A percentile compares a stretch with the other conserved stretches of the same genome.
These are phyloP conservation scores for Perca fluviatilis DNA, from an alignment of 2,113 vertebrate genomes.

Conservation along the genomic window DNA sequence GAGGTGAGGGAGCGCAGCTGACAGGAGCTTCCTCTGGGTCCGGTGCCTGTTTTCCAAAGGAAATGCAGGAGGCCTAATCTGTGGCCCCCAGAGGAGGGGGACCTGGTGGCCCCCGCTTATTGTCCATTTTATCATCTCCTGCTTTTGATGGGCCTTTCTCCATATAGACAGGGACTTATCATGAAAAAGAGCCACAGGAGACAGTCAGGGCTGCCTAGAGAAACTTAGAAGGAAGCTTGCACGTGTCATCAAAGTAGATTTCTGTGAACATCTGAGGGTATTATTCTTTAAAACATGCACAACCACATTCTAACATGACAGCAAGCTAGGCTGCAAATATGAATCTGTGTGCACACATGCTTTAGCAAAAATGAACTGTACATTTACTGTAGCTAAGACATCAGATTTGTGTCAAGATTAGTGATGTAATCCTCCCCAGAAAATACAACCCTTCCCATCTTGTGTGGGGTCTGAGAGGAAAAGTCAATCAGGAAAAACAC, in stretches of 20 bases:
- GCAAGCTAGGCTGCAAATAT: background rate
- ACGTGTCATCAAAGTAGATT: constrained; percentile 32
- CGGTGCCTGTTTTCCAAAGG: constrained; percentile 90
- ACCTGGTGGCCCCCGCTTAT: constrained; percentile 87
- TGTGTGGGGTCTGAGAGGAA: constrained; percentile 60
- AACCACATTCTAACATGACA: background rate
- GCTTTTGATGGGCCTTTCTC: constrained; percentile 76
- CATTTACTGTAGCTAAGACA: background rate
- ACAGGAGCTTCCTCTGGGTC: constrained; percentile 87
- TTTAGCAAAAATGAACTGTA: background rate
- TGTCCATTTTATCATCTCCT: constrained; percentile 87
- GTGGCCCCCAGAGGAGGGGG: constrained; percentile 84
- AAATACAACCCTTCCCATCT: constrained; percentile 38
- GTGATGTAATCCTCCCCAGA: constrained; percentile 42
- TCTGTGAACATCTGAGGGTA: background rate
- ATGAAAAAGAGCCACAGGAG: constrained; percentile 50
- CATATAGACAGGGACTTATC: constrained; percentile 72
- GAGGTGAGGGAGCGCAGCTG: constrained; percentile 92
- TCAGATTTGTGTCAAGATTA: constrained; percentile 13
- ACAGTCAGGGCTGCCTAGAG: constrained; percentile 29
- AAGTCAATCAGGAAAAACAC: constrained; percentile 71
- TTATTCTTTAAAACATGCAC: background rate
- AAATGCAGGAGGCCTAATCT: constrained; percentile 91
- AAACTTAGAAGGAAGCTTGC: constrained; percentile 19
- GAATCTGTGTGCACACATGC: background rate